Conservation (phyloP, 2,888 invertebrate genomes). For the Noctua fimbriata region DNA sequence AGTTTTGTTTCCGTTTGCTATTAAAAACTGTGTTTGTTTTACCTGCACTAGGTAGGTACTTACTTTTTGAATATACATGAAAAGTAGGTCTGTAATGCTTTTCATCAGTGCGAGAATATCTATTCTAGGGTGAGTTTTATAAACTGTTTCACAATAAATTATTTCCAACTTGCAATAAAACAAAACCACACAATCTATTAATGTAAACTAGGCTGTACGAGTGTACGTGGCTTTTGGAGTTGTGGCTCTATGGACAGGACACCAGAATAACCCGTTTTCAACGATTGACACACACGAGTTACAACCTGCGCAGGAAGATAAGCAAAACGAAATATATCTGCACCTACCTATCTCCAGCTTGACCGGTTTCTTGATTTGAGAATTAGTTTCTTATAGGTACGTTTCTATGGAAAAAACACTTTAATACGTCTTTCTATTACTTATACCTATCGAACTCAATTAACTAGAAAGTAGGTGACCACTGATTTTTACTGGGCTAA, state of each 20-base stretch:
- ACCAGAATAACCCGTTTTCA: slow-evolving; percentile 54
- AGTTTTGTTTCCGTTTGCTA: too few species aligned
- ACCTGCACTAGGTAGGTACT: too few species aligned
- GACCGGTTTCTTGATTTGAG: slow-evolving; percentile 45
- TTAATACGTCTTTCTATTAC: neutral
- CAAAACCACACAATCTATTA: slow-evolving; percentile 20
- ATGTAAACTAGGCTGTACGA: slow-evolving; percentile 37
- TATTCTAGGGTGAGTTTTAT: neutral
- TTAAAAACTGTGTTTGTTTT: too few species aligned
- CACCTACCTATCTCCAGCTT: slow-evolving; percentile 36
- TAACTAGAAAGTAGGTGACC: neutral
- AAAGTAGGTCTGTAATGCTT: too few species aligned
- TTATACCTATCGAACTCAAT: neutral
- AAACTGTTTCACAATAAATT: slow-evolving; percentile 8
- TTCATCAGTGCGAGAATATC: neutral
- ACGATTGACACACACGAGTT: slow-evolving; percentile 56
- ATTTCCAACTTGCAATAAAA: neutral
- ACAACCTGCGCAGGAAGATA: slow-evolving; percentile 40
- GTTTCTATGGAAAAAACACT: slow-evolving; percentile 9
- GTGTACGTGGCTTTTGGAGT: slow-evolving; percentile 22
- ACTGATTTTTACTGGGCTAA: neutral
- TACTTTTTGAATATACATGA: too few species aligned
- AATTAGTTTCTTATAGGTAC: slow-evolving; percentile 6
- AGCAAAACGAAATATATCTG: slow-evolving; percentile 44
- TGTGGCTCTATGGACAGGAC: slow-evolving; percentile 37